Evolutionary conservation across 2,888 invertebrate species (phyloP).

Genomic region (Gonocerus acuteangulatus): DNA sequence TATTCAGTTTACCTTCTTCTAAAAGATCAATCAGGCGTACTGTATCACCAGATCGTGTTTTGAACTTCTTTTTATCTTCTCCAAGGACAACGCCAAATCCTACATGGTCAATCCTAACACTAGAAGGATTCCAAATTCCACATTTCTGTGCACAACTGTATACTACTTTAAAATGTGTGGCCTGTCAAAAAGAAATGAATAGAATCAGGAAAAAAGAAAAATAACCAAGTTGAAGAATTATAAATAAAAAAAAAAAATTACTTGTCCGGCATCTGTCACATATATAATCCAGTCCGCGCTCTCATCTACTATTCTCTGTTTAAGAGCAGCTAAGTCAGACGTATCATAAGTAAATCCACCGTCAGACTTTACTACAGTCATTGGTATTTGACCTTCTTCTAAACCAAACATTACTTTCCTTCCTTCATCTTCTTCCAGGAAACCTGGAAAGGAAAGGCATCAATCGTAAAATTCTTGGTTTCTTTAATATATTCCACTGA

Average conservation of each 20-base stretch:
- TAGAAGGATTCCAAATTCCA: constrained; percentile 59
- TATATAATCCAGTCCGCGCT: constrained; percentile 83
- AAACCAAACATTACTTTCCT: constrained; percentile 75
- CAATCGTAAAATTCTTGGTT: background rate
- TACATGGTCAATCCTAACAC: constrained; percentile 76
- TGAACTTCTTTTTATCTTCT: constrained; percentile 98
- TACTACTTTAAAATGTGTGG: constrained; percentile 63
- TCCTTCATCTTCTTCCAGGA: constrained; percentile 72
- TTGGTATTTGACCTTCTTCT: constrained; percentile 64
- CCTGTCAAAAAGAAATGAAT: constrained; percentile 42
- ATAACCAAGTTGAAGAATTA: too few relatives aligned
- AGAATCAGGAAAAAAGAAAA: background rate
- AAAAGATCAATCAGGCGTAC: constrained; percentile 78
- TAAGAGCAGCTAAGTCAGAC: constrained; percentile 90
- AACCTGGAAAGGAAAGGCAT: constrained; percentile 41
- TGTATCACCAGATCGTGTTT: constrained; percentile 94
- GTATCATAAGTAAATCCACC: constrained; percentile 97
- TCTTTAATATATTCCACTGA: too few relatives aligned
- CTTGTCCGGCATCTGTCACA: constrained; percentile 91
- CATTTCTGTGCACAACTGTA: constrained; percentile 71
- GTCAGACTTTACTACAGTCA: constrained; percentile 93
- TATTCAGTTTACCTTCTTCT: constrained; percentile 76
- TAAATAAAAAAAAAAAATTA: constrained; percentile 39
- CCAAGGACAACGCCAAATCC: constrained; percentile 95
- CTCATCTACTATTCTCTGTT: constrained; percentile 74